phyloP scores from a whole-genome alignment of 2,113 vertebrate species.

The Siniperca knerii region DNA sequence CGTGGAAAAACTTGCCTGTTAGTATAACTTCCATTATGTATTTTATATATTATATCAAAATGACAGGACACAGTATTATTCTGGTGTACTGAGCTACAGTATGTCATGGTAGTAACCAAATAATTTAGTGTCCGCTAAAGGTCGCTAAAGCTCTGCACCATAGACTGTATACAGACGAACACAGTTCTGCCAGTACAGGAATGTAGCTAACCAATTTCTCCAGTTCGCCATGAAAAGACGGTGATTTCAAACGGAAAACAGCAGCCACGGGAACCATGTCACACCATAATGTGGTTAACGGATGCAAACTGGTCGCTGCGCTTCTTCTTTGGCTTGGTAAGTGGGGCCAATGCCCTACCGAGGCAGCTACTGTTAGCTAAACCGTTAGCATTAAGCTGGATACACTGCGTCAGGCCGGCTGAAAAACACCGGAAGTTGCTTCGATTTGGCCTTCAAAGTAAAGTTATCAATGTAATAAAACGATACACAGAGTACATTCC shows the following conservation, averaged over 20 bases:
- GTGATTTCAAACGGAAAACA: background rate
- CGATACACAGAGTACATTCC: rapidly evolving
- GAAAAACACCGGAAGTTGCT: slow-evolving; percentile 5
- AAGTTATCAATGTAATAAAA: background rate
- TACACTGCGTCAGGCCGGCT: background rate
- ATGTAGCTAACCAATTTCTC: slow-evolving; percentile 8
- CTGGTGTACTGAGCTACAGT: too few species aligned
- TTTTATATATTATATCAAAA: background rate
- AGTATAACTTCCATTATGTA: background rate
- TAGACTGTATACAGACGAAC: background rate
- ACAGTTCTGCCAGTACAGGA: background rate
- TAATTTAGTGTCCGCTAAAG: slow-evolving; percentile 39
- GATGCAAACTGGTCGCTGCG: slow-evolving; percentile 45
- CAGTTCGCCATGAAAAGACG: slow-evolving; percentile 10
- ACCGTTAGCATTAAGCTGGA: slow-evolving; percentile 1
- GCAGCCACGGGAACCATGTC: slow-evolving; percentile 35
- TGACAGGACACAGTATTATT: background rate
- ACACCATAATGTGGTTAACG: slow-evolving; percentile 2
- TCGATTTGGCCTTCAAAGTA: slow-evolving; percentile 19
- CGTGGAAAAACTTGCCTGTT: background rate
- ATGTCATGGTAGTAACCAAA: too few species aligned
- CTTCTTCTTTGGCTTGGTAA: slow-evolving; percentile 70
- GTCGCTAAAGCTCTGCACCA: slow-evolving; percentile 40
- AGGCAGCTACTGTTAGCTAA: slow-evolving; percentile 36
- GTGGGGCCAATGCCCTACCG: background rate